These are phyloP conservation scores for Enoplosus armatus DNA, from an alignment of 2,797 vertebrate genomes.

Conservation along the genomic window DNA sequence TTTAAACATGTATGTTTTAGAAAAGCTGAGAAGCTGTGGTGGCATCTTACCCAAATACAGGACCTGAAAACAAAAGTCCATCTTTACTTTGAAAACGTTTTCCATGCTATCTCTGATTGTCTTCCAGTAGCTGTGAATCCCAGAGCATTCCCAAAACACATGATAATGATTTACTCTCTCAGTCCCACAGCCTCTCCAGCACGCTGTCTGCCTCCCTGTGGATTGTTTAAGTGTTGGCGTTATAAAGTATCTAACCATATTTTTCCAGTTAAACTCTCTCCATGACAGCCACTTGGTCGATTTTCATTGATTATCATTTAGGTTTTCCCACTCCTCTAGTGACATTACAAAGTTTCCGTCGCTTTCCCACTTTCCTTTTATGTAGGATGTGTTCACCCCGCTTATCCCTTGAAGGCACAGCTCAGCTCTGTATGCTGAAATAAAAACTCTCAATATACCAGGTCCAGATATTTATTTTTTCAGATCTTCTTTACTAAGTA, in stretches of 20 bases:
- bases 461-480: too few relatives aligned
- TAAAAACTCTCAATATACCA: too few relatives aligned
- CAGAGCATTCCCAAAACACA: not conserved
- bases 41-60: not conserved
- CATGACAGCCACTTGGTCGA: too few relatives aligned
- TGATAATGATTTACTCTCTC: not conserved
- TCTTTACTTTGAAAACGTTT: not conserved
- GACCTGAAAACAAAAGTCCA: not conserved
- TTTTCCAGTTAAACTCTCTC: not conserved
- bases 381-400: too few relatives aligned
- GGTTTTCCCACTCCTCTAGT: too few relatives aligned
- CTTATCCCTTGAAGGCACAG: too few relatives aligned
- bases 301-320: too few relatives aligned
- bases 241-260: not conserved
- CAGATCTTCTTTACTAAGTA: too few relatives aligned
- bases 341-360: too few relatives aligned
- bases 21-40: not conserved
- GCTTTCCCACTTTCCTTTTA: not conserved
- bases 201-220: not conserved
- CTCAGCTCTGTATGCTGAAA: too few relatives aligned
- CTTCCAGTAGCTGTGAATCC: not conserved
- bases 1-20: not conserved
- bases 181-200: not conserved
- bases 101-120: not conserved
- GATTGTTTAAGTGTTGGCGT: not conserved